These are phyloP conservation scores for Chrysaora quinquecirrha DNA, from an alignment of 30 jellyfish, hydroid and myxozoan species.

Conservation along the genomic window DNA sequence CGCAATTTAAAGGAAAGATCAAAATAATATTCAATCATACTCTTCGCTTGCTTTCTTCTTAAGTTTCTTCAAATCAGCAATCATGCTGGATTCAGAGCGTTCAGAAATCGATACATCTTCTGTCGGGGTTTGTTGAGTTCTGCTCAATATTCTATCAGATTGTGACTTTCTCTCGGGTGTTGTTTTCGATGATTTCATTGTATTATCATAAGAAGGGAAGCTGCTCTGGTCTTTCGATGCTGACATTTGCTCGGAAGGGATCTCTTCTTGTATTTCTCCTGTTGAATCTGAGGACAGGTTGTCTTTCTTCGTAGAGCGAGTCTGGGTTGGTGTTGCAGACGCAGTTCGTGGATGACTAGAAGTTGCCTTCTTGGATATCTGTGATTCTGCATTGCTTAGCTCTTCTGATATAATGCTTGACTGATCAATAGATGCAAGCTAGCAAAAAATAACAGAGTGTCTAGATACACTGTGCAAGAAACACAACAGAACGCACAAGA, in stretches of 20 bases:
- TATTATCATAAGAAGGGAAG: slow-evolving; percentile 41
- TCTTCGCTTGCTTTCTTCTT: slow-evolving; percentile 78
- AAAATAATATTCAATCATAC: too few relatives aligned
- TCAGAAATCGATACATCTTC: slow-evolving; percentile 65
- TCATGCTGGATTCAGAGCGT: slow-evolving; percentile 70
- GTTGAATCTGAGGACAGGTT: slow-evolving; percentile 31
- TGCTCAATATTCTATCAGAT: slow-evolving; percentile 7
- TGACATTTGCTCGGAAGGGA: slow-evolving; percentile 21
- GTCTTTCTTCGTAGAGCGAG: not conserved
- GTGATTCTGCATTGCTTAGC: not conserved
- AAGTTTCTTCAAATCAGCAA: slow-evolving; percentile 71
- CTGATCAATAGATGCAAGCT: slow-evolving; percentile 49
- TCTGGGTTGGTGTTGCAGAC: slow-evolving; percentile 4
- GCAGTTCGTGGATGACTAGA: not conserved
- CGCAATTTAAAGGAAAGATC: too few relatives aligned
- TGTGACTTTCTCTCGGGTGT: slow-evolving; percentile 15
- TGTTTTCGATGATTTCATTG: not conserved
- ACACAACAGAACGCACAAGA: too few relatives aligned
- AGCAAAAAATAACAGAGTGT: too few relatives aligned
- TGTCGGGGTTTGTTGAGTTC: slow-evolving; percentile 51
- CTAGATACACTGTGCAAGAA: too few relatives aligned
- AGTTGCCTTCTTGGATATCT: slow-evolving; percentile 3
- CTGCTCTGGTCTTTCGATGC: slow-evolving; percentile 33
- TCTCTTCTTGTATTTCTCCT: slow-evolving; percentile 68
- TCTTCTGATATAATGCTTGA: slow-evolving; percentile 41